These are phyloP conservation scores for Falco naumanni DNA, from an alignment of 2,797 vertebrate species.

Conservation along the genomic window DNA sequence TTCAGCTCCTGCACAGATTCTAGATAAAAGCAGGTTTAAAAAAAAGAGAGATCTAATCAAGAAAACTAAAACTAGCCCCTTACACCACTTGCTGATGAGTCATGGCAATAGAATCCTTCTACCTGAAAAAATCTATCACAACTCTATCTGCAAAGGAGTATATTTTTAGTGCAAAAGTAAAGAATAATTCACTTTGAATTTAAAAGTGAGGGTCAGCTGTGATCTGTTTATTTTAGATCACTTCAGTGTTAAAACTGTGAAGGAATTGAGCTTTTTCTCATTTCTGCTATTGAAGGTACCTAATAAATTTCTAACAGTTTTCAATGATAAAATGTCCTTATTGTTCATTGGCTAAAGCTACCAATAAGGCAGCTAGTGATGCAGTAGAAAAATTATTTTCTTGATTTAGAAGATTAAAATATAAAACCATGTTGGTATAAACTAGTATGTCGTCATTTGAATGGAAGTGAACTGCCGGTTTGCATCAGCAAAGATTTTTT, in stretches of 20 bases:
- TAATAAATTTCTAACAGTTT: neutral
- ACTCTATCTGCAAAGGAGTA: neutral
- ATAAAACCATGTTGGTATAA: neutral
- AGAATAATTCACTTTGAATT: neutral
- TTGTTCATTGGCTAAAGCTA: neutral
- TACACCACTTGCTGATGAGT: neutral
- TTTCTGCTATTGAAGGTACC: neutral
- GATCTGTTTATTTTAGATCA: neutral
- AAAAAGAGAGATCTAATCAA: neutral
- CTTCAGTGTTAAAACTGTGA: neutral
- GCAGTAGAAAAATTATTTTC: neutral
- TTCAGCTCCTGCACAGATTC: neutral
- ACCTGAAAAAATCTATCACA: neutral
- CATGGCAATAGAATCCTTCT: neutral
- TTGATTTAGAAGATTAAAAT: neutral
- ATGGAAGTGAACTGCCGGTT: neutral
- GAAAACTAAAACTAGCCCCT: neutral
- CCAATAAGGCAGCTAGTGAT: neutral
- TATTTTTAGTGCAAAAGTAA: neutral
- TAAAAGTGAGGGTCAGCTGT: neutral
- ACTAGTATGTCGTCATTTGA: neutral
- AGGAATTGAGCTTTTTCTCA: neutral
- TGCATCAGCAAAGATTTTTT: neutral
- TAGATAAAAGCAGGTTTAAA: neutral
- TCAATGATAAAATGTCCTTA: neutral